Percentiles rank a stretch among this genome's conserved stretches.
Evolutionary conservation across 2,888 invertebrate species (phyloP).

Genomic region (Merodon equestris): DNA sequence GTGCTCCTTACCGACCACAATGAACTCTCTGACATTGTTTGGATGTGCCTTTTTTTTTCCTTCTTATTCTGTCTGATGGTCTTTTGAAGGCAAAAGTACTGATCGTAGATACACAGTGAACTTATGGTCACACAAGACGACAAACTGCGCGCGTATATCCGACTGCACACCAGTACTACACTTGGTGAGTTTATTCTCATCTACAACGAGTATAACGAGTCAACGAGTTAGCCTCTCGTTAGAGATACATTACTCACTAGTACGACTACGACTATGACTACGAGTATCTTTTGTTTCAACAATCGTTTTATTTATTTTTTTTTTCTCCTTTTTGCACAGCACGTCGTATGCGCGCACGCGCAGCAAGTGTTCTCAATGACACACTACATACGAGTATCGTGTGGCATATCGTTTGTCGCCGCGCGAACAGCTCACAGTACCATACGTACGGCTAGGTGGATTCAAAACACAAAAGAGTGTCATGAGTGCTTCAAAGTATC

Average conservation of each 20-base stretch:
- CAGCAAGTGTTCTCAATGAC: conserved; percentile 64
- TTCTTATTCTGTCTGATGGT: no score
- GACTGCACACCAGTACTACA: no score
- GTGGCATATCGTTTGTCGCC: conserved; percentile 26
- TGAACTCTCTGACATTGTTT: conserved; percentile 63
- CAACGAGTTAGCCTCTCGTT: conserved; percentile 11
- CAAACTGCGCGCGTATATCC: conserved; percentile 27
- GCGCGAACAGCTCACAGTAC: no score
- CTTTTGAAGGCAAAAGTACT: conserved; percentile 43
- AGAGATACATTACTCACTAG: conserved; percentile 25
- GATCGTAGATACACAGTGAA: conserved; percentile 60
- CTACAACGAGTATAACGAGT: neutral
- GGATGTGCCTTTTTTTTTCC: conserved; percentile 6
- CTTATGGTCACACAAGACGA: conserved; percentile 59
- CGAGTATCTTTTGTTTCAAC: conserved; percentile 12
- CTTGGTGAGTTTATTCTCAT: conserved; percentile 1
- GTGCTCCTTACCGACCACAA: conserved; percentile 24
- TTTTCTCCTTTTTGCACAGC: conserved; percentile 39
- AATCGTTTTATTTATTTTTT: conserved; percentile 16
- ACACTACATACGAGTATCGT: conserved; percentile 28
- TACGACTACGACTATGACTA: no score
- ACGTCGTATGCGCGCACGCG: conserved; percentile 52
- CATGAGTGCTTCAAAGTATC: conserved; percentile 18
- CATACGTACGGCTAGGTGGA: neutral
- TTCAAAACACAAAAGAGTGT: conserved; percentile 20